Conservation (phyloP, 2,113 vertebrate species). For the Proterorhinus semilunaris region DNA sequence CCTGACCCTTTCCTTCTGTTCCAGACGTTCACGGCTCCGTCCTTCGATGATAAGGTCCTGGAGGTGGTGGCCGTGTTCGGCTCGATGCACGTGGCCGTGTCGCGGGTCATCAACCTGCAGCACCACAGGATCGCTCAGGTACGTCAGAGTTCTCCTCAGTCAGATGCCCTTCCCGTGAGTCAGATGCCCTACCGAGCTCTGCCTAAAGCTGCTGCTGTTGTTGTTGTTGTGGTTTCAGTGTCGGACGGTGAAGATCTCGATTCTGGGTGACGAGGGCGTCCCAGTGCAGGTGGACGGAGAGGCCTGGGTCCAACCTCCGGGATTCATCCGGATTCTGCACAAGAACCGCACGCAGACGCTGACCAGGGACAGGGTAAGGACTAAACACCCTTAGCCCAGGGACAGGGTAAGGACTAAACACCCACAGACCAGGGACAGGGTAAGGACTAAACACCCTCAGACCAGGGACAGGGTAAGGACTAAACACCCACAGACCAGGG, state of each 20-base stretch:
- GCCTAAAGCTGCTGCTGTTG: not conserved
- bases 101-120: conserved; percentile 93
- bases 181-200: too few relatives aligned
- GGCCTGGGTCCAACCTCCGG: conserved; percentile 95
- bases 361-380: too few relatives aligned
- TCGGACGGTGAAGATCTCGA: conserved; percentile 94
- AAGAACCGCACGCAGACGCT: conserved; percentile 90
- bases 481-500: too few relatives aligned
- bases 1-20: not conserved
- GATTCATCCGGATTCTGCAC: conserved; percentile 94
- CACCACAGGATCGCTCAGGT: conserved; percentile 96
- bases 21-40: conserved; percentile 93
- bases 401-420: conserved; percentile 81
- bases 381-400: conserved; percentile 59
- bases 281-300: conserved; percentile 99
- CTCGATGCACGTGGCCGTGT: conserved; percentile 99
- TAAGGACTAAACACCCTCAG: too few relatives aligned
- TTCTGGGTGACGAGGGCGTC: conserved; percentile 94
- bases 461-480: too few relatives aligned
- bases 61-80: conserved; percentile 98
- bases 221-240: conserved; percentile 74
- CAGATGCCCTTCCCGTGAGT: too few relatives aligned
- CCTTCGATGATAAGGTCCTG: conserved; percentile 96
- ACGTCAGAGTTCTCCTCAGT: too few relatives aligned
- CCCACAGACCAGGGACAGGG: not conserved